Conservation (phyloP, 2,888 invertebrate species). For the Meandrusa payeni region DNA sequence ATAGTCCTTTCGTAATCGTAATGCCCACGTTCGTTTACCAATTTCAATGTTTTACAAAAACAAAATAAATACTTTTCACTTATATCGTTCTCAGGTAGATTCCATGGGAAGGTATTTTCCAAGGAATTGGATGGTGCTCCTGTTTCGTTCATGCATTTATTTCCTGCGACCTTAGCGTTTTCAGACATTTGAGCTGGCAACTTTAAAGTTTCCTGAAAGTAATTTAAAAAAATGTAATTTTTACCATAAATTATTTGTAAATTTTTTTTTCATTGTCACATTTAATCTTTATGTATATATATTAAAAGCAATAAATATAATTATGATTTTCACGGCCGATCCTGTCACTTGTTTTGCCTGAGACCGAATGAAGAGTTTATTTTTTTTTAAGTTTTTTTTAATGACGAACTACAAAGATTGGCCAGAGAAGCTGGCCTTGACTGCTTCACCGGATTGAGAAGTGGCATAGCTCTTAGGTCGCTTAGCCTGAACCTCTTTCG, state of each 20-base stretch:
- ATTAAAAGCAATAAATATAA: no score
- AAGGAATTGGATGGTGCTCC: background rate
- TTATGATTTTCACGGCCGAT: no score
- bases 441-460: no score
- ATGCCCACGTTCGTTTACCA: background rate
- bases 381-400: no score
- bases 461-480: no score
- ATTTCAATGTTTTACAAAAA: background rate
- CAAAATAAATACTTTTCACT: background rate
- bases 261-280: background rate
- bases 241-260: background rate
- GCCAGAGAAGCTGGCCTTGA: no score
- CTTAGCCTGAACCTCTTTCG: no score
- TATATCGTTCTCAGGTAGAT: background rate
- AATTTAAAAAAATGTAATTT: background rate
- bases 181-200: background rate
- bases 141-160: constrained; percentile 2
- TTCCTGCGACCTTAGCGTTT: background rate
- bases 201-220: background rate
- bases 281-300: no score
- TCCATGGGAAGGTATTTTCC: background rate
- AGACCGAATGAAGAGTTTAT: no score
- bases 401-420: no score
- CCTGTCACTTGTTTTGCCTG: no score
- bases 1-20: background rate